These are phyloP conservation scores for Ostrea denselamellosa DNA, from an alignment of 1,140 invertebrate species.

Conservation along the genomic window DNA sequence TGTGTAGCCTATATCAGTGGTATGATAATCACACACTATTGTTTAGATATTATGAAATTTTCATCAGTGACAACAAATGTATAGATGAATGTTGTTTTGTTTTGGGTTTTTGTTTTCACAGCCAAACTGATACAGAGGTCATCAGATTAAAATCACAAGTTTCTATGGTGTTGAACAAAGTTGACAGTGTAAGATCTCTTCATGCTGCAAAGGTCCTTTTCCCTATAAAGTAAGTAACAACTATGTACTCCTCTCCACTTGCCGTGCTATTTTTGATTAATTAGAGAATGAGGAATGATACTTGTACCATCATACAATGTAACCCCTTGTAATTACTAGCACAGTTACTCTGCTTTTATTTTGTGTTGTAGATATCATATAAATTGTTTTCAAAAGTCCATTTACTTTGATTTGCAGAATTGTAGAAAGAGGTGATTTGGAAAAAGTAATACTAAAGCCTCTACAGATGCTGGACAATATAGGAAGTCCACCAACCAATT, in stretches of 20 bases:
- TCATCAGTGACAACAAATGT: not conserved
- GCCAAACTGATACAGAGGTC: not conserved
- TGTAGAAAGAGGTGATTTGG: not conserved
- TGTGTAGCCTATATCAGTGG: not conserved
- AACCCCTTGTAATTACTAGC: no score
- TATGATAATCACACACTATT: not conserved
- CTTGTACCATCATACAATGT: not conserved
- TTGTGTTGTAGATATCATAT: no score
- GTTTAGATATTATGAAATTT: not conserved
- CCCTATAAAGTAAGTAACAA: not conserved
- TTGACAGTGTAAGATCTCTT: slow-evolving; percentile 1
- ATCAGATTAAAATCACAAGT: not conserved
- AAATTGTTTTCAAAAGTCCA: not conserved
- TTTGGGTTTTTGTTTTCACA: not conserved
- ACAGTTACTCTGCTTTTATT: no score
- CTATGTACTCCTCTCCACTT: not conserved
- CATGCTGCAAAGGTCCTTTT: slow-evolving; percentile 3
- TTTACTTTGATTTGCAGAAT: not conserved
- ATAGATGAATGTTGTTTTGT: not conserved
- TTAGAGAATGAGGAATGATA: not conserved
- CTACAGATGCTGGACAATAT: not conserved
- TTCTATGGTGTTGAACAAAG: not conserved
- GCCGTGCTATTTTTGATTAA: not conserved
- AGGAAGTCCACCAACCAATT: not conserved
- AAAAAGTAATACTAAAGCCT: not conserved